Base-by-base conservation (phyloP, 2,113 vertebrate genomes). In the Antigone vipio region DNA sequence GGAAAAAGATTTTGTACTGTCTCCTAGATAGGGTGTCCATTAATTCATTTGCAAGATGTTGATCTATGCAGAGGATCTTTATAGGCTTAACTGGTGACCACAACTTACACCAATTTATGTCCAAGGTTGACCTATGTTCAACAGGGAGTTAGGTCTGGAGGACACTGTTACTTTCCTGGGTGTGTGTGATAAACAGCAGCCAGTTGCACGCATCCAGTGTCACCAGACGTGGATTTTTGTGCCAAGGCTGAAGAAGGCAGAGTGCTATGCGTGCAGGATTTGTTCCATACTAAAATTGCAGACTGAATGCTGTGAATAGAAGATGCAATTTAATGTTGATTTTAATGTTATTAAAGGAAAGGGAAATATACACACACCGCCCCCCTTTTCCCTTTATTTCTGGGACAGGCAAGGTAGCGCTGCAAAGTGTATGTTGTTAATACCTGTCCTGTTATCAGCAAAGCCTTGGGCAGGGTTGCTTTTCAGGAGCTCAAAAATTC, bases 131-230 rank as follows among this genome's bases (percentile, higher is more conserved):
- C 53, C 29, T 40, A 17, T 50, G 32, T 55, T 67, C 12, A 50
- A 35, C 34, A 30, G 49, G 12, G 40, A 10, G 17, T 1, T 72
- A n/a, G 15, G 8, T 49, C 58, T 79, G 49, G 34, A 85, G 63
- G 49, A 52, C 35, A 9, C 11, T 13, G 5, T 62, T 45, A 8
- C 11, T 34, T 44, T 72, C 62, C 49, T 24, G 15, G 11, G 8
- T 12, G 19, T 0, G 0, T 42, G 49, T 35, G 34, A n/a, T 45
- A n/a, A 52, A 40, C 42, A 45, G 49, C 11, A 50, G 67, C 74
- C 47, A 56, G 16, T 8, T 0, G 1, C 0, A 0, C 52, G 38
- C 45, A 34, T 19, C 32, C 27, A 19, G 27, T 21, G 6, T 49
- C 30, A 34, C 24, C 50, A 53, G 68, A 11, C 3, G 1, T 4